Conservation (phyloP, 2,113 vertebrate species). For the Pithys albifrons region DNA sequence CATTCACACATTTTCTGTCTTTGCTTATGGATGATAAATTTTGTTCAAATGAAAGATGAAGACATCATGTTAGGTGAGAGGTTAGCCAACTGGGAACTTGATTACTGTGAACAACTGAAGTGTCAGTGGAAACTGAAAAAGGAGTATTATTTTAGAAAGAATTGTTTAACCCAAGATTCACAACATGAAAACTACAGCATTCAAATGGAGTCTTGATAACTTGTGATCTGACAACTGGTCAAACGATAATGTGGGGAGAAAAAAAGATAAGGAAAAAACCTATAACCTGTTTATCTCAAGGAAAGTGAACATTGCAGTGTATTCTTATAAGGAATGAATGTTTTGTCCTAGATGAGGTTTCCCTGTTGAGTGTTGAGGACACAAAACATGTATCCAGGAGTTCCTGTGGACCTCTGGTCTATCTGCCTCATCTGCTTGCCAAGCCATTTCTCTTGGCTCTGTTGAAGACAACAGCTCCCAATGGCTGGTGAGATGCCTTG, state of each 20-base stretch:
- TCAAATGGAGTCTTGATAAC: constrained; percentile 51
- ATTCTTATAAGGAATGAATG: constrained; percentile 58
- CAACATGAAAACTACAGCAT: constrained; percentile 34
- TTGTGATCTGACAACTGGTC: constrained; percentile 69
- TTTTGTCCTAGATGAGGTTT: constrained; percentile 63
- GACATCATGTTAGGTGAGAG: constrained; percentile 67
- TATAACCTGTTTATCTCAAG: constrained; percentile 61
- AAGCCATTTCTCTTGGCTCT: background rate
- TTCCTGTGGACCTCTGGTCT: background rate
- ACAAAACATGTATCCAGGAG: background rate
- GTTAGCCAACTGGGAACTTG: constrained; percentile 74
- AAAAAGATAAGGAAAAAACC: background rate
- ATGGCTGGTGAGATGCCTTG: background rate
- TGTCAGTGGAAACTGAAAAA: constrained; percentile 63
- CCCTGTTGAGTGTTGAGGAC: constrained; percentile 39
- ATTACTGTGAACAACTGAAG: constrained; percentile 71
- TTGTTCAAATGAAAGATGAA: constrained; percentile 77
- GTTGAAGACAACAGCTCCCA: background rate
- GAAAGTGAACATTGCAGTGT: constrained; percentile 55
- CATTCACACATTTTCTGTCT: constrained; percentile 82
- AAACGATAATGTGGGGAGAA: constrained; percentile 28
- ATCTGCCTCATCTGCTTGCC: background rate
- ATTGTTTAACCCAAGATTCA: constrained; percentile 74
- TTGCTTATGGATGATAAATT: constrained; percentile 79
- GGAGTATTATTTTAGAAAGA: constrained; percentile 70